Evolutionary conservation across 2,797 vertebrate species (phyloP), one percentile per base, ranked within the genome.

Genomic region (Nothura maculosa): DNA sequence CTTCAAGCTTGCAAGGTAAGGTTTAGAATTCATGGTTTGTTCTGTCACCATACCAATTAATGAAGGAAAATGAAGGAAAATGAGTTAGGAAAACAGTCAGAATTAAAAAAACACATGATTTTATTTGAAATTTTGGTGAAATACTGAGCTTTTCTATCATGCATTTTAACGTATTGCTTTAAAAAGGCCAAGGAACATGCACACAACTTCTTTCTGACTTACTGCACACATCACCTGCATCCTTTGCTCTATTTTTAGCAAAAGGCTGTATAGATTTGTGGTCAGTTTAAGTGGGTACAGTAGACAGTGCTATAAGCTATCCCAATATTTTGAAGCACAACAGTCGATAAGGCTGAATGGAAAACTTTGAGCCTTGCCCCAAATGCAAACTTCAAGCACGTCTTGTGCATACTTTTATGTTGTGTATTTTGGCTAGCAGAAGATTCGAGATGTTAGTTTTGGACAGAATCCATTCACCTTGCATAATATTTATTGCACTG

Each of bases 401-500:
- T 48, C 74, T 75, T 0, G 1, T 90, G 73, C 91, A 92, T 96
- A 83, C 27, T 94, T 96, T 70, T 66, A 50, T 72, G 81, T 91
- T 96, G 94, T 96, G 86, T 93, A 70, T 93, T 93, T 96, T 97
- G 96, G 94, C 92, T 69, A 92, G 87, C 79, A 70, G 73, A 87
- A 90, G 82, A 94, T 92, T 72, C 66, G 67, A 91, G 72, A 94
- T 92, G 89, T 89, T 96, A 89, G 92, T 84, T 93, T 96, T 96
- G 93, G 95, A 92, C 80, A 70, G 80, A 60, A 95, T 87, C 95
- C 94, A 95, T 92, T 95, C 95, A 93, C 84, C 90, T 96, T 96
- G 93, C 86, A 91, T 90, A 92, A 72, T 91, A 92, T 94, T 95
- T 95, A 94, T 89, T 93, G 81, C 90, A 66, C 3, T 3, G 92